Evolutionary conservation across 2,113 vertebrate genomes (phyloP).

Genomic region (Capreolus pygargus): DNA sequence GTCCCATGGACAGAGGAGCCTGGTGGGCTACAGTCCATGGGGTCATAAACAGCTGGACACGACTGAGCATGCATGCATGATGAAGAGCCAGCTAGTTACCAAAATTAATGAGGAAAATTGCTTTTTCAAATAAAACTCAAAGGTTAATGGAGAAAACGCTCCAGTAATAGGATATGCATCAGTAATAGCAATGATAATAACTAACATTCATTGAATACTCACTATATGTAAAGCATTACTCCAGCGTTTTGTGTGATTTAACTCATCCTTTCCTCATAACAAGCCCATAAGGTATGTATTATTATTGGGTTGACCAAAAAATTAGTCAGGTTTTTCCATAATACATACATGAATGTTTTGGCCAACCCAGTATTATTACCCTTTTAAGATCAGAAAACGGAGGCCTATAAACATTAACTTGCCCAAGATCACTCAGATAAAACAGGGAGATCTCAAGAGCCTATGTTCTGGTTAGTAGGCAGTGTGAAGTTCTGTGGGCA

Average conservation of each 20-base stretch:
- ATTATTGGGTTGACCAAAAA: background rate
- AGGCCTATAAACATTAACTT: background rate
- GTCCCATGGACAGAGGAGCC: background rate
- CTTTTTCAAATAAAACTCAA: background rate
- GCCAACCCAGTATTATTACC: background rate
- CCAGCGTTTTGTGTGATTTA: background rate
- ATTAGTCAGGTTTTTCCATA: background rate
- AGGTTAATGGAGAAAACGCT: background rate
- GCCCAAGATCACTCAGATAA: background rate
- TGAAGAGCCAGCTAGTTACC: background rate
- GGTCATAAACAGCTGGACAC: background rate
- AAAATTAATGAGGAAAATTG: background rate
- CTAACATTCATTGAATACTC: background rate
- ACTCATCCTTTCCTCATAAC: background rate
- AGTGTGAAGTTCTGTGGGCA: background rate
- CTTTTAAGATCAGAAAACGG: background rate
- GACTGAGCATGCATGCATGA: accelerated
- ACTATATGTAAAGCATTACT: background rate
- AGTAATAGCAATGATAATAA: background rate
- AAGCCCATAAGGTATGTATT: background rate
- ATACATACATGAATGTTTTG: background rate
- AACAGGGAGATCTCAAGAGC: background rate
- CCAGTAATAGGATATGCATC: background rate
- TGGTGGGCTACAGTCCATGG: background rate
- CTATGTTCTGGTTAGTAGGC: background rate